These are phyloP conservation scores for Chymomyza procnemis DNA, from an alignment of 2,888 invertebrate genomes.

Conservation along the genomic window DNA sequence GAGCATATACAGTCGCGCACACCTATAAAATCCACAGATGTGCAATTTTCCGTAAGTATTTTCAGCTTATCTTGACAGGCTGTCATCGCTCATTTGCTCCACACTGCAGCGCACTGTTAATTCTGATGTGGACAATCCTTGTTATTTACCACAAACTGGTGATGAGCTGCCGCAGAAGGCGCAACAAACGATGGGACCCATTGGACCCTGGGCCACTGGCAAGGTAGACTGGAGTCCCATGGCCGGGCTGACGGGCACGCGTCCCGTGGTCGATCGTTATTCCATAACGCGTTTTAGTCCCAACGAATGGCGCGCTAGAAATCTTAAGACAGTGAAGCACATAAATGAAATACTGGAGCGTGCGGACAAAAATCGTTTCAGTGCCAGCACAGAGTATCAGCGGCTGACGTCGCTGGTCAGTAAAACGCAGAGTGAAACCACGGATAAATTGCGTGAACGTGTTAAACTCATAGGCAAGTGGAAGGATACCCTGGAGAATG, in stretches of 20 bases:
- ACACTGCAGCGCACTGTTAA: slow-evolving; percentile 48
- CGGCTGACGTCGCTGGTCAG: slow-evolving; percentile 84
- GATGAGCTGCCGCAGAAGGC: slow-evolving; percentile 78
- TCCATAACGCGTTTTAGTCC: slow-evolving; percentile 86
- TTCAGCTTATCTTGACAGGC: neutral
- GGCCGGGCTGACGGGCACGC: slow-evolving; percentile 84
- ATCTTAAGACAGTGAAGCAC: slow-evolving; percentile 80
- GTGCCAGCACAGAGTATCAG: slow-evolving; percentile 83
- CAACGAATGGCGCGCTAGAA: slow-evolving; percentile 85
- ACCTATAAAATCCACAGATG: slow-evolving; percentile 42
- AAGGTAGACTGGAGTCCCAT: slow-evolving; percentile 86
- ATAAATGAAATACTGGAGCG: slow-evolving; percentile 79
- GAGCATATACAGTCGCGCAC: slow-evolving; percentile 33
- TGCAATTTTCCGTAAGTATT: slow-evolving; percentile 51
- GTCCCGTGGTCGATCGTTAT: slow-evolving; percentile 87
- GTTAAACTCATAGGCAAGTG: slow-evolving; percentile 85
- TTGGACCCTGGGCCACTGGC: slow-evolving; percentile 85
- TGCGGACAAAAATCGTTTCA: slow-evolving; percentile 81
- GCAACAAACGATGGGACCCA: slow-evolving; percentile 79
- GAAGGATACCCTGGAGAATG: slow-evolving; percentile 86
- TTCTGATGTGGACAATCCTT: slow-evolving; percentile 76
- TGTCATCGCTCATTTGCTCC: neutral
- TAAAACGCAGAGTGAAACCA: slow-evolving; percentile 84
- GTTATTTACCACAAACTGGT: slow-evolving; percentile 81
- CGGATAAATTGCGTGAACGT: slow-evolving; percentile 83